Evolutionary conservation across 2,888 invertebrate species (phyloP).

Genomic region (Xanthia icteritia): DNA sequence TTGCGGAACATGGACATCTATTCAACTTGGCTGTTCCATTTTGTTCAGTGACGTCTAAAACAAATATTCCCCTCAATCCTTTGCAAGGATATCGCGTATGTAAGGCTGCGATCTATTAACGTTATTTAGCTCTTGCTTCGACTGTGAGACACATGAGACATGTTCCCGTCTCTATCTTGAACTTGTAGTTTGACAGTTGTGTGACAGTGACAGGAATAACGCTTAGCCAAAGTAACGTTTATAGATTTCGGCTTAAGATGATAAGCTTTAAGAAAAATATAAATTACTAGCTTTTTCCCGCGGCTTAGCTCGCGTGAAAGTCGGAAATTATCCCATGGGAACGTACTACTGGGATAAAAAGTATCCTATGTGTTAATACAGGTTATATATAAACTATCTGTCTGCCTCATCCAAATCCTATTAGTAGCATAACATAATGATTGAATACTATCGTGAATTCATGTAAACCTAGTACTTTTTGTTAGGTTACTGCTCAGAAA

Average conservation of each 20-base stretch:
- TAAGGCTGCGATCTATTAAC: neutral
- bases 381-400: too few relatives aligned
- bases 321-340: too few relatives aligned
- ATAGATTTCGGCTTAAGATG: neutral
- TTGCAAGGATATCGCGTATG: neutral
- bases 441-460: too few relatives aligned
- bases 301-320: too few relatives aligned
- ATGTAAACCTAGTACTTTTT: too few relatives aligned
- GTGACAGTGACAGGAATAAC: neutral
- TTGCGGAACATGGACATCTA: slow-evolving; percentile 32
- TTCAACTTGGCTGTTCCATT: slow-evolving; percentile 33
- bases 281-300: neutral
- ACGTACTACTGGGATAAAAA: too few relatives aligned
- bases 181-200: neutral
- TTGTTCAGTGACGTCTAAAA: neutral
- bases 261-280: neutral
- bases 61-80: slow-evolving; percentile 1
- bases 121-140: neutral
- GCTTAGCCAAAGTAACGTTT: neutral
- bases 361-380: too few relatives aligned
- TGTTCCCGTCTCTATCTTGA: neutral
- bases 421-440: too few relatives aligned
- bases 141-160: neutral
- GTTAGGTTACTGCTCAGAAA: too few relatives aligned
- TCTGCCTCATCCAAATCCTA: too few relatives aligned